A percentile compares a stretch with the other conserved stretches of the same genome.
Evolutionary conservation across 1,140 invertebrate genomes (phyloP).

Genomic region (Drosophila micromelanica): DNA sequence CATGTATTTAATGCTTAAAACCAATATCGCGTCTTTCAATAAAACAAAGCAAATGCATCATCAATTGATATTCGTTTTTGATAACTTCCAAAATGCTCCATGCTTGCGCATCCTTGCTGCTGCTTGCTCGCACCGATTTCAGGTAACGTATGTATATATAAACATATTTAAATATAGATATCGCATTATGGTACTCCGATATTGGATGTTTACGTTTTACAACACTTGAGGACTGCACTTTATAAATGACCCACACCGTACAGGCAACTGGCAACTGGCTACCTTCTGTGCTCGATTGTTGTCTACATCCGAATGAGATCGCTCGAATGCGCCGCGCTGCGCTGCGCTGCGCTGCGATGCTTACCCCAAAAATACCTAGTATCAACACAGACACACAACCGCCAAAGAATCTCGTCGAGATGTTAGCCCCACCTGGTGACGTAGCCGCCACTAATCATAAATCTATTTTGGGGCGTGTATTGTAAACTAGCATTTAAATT

Average conservation of each 20-base stretch:
- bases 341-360: slow-evolving; percentile 52
- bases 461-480: slow-evolving; percentile 69
- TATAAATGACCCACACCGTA: slow-evolving; percentile 10
- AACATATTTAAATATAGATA: not conserved
- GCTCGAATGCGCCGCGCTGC: slow-evolving; percentile 57
- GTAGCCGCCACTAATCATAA: slow-evolving; percentile 75
- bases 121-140: slow-evolving; percentile 51
- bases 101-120: slow-evolving; percentile 48
- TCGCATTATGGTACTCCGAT: not conserved
- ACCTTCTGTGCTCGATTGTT: slow-evolving; percentile 67
- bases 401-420: slow-evolving; percentile 48
- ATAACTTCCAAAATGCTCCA: slow-evolving; percentile 55
- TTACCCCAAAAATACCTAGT: slow-evolving; percentile 52
- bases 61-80: slow-evolving; percentile 57
- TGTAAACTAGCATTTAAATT: slow-evolving; percentile 70
- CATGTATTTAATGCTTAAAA: slow-evolving; percentile 81
- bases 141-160: slow-evolving; percentile 27
- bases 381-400: slow-evolving; percentile 52
- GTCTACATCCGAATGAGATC: slow-evolving; percentile 68
- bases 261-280: slow-evolving; percentile 38
- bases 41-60: slow-evolving; percentile 73
- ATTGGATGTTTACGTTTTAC: slow-evolving; percentile 20
- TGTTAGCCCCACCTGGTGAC: slow-evolving; percentile 71
- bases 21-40: slow-evolving; percentile 71
- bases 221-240: slow-evolving; percentile 46